Conservation (phyloP, 2,888 invertebrate species). For the Andrena marginata region DNA sequence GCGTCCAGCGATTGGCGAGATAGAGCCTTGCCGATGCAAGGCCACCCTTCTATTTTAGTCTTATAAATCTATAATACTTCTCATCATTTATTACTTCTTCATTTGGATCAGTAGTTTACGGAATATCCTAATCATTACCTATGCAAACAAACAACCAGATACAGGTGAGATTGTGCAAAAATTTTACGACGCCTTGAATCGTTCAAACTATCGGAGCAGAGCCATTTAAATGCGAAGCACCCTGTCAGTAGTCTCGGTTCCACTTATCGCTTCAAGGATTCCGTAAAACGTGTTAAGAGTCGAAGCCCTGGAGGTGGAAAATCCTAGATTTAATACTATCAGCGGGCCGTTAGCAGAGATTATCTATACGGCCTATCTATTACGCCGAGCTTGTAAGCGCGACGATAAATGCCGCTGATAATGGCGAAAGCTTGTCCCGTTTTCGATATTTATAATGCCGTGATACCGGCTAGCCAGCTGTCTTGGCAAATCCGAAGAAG, state of each 20-base stretch:
- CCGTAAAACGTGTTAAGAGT: conserved; percentile 16
- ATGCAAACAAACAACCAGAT: not conserved
- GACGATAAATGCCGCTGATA: conserved; percentile 44
- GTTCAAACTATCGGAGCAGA: not conserved
- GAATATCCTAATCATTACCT: too few species aligned
- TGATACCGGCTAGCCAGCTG: conserved; percentile 19
- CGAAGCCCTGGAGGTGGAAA: conserved; percentile 17
- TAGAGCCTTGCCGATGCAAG: conserved; percentile 3
- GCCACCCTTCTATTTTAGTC: not conserved
- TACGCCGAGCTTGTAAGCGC: conserved; percentile 13
- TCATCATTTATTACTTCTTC: not conserved
- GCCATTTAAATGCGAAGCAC: conserved; percentile 7
- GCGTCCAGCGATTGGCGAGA: conserved; percentile 12
- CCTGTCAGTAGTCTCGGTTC: not conserved
- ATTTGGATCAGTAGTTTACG: too few species aligned
- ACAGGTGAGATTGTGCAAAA: not conserved
- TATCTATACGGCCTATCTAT: conserved; percentile 33
- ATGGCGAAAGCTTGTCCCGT: conserved; percentile 38
- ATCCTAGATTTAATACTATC: conserved; percentile 36
- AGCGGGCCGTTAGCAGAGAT: conserved; percentile 12
- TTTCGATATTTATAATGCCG: conserved; percentile 61
- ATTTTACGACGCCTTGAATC: not conserved
- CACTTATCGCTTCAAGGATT: conserved; percentile 5
- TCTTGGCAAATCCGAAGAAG: conserved; percentile 38
- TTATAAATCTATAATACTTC: not conserved